Conservation (phyloP, 2,888 invertebrate species). For the Luffia ferchaultella region DNA sequence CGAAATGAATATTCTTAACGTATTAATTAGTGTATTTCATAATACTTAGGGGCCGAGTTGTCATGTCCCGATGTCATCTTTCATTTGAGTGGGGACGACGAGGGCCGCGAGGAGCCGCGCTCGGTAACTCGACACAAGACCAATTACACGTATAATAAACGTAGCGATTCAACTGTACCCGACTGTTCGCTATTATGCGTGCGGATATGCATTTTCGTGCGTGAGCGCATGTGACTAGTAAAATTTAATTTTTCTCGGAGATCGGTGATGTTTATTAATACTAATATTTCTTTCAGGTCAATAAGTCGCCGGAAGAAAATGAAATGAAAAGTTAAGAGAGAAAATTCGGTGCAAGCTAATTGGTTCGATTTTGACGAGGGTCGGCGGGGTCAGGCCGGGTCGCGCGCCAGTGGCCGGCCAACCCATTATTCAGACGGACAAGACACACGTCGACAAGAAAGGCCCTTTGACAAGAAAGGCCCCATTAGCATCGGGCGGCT, state of each 20-base stretch:
- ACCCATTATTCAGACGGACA: too few species aligned
- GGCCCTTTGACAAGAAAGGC: constrained; percentile 60
- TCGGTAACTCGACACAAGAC: too few species aligned
- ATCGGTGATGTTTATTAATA: too few species aligned
- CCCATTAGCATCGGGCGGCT: constrained; percentile 59
- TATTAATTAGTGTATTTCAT: constrained; percentile 29
- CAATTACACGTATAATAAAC: too few species aligned
- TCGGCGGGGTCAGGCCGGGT: constrained; percentile 43
- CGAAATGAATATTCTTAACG: constrained; percentile 23
- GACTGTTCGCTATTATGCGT: too few species aligned
- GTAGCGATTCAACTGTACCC: too few species aligned
- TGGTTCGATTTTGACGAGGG: constrained; percentile 58
- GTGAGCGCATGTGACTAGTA: too few species aligned
- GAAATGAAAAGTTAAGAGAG: constrained; percentile 47
- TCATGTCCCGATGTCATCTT: constrained; percentile 25
- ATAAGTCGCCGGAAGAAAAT: constrained; percentile 19
- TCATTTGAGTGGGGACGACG: neutral
- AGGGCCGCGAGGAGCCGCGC: constrained; percentile 18
- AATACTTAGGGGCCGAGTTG: constrained; percentile 24
- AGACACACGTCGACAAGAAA: neutral
- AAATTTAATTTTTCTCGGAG: too few species aligned
- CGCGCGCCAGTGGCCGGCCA: constrained; percentile 16
- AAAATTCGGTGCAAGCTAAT: constrained; percentile 47
- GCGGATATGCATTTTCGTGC: too few species aligned
- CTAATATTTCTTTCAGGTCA: too few species aligned